Evolutionary conservation across 2,113 vertebrate species (phyloP).

Genomic region (Leptosomus discolor): DNA sequence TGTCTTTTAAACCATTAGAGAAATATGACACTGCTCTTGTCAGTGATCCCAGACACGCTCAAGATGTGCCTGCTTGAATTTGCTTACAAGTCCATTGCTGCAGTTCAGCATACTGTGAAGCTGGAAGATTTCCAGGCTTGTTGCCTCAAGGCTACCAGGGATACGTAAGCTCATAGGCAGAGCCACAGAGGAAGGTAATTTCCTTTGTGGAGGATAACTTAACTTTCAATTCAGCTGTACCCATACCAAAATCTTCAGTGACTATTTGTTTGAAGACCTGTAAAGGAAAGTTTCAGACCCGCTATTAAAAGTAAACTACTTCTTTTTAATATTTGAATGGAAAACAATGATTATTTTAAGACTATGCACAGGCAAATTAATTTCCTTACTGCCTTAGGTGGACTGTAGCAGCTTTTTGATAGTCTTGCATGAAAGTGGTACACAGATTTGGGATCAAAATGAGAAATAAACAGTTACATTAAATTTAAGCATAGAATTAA

Average conservation of each 20-base stretch:
- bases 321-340: not conserved
- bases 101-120: not conserved
- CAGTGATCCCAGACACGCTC: not conserved
- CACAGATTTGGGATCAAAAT: not conserved
- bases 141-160: not conserved
- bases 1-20: not conserved
- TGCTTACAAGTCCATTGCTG: not conserved
- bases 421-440: not conserved
- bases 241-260: not conserved
- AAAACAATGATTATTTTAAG: not conserved
- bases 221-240: not conserved
- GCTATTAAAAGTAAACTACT: not conserved
- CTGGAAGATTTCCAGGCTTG: constrained; percentile 5
- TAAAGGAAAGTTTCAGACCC: not conserved
- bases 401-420: not conserved
- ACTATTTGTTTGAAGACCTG: not conserved
- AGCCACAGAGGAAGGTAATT: not conserved
- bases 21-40: not conserved
- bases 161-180: not conserved
- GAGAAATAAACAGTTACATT: not conserved
- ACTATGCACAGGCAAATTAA: not conserved
- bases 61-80: not conserved
- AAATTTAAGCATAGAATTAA: not conserved
- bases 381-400: not conserved
- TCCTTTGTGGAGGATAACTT: not conserved